These are phyloP conservation scores for Lacanobia oleracea DNA, from an alignment of 2,888 invertebrate species.

Conservation along the genomic window DNA sequence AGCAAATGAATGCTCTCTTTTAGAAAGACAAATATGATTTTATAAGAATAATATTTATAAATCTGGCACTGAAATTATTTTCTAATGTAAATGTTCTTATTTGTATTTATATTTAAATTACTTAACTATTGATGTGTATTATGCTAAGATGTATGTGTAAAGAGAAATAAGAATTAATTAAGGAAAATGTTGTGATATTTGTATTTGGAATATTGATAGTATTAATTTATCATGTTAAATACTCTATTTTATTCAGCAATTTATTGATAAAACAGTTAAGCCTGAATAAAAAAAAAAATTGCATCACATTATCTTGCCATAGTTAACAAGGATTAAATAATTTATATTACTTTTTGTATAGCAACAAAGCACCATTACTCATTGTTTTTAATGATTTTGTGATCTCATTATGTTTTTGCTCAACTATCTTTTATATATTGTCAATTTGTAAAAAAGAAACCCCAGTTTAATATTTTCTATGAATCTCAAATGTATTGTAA, in stretches of 20 bases:
- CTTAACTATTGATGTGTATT: constrained; percentile 87
- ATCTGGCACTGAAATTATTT: constrained; percentile 68
- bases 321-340: constrained; percentile 4
- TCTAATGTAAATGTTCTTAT: constrained; percentile 80
- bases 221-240: constrained; percentile 65
- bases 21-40: constrained; percentile 61
- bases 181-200: constrained; percentile 91
- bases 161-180: constrained; percentile 84
- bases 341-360: constrained; percentile 26
- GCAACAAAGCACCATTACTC: constrained; percentile 20
- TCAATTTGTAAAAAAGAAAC: constrained; percentile 59
- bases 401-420: constrained; percentile 79
- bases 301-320: constrained; percentile 2
- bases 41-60: constrained; percentile 49
- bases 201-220: constrained; percentile 90
- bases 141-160: constrained; percentile 86
- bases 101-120: constrained; percentile 81
- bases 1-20: constrained; percentile 77
- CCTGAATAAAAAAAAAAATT: constrained; percentile 1
- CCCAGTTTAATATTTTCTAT: constrained; percentile 56
- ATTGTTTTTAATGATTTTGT: constrained; percentile 56
- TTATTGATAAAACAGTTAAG: constrained; percentile 3
- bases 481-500: constrained; percentile 51
- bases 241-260: constrained; percentile 52
- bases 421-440: constrained; percentile 66